Evolutionary conservation across 2,797 vertebrate species (phyloP), one percentile per base, ranked within the genome.

Genomic region (Thaleichthys pacificus): DNA sequence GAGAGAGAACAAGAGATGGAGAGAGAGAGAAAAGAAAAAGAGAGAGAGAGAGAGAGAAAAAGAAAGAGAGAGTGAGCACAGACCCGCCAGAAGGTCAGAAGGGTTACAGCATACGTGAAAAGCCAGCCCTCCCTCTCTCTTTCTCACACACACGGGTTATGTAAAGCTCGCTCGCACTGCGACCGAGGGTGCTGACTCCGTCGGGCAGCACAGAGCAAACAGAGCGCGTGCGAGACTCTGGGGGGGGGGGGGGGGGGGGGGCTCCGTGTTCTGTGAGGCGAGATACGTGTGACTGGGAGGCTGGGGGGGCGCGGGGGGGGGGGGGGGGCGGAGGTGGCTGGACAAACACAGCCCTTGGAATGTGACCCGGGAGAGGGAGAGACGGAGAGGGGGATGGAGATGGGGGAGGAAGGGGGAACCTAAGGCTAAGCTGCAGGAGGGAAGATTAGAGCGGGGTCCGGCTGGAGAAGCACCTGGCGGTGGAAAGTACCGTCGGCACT

Each of bases 281-380:
- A 84, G 74, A 84, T 80, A 79, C 74, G 74, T 77, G 77, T 77
- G 80, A 70, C 49, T 51, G 49, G 54, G 69, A 70, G 51, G 51
- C 79, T 8, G 3, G 42, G 71, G 35, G 77, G 35, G 11, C 0
- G n/a, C n/a, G n/a, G n/a, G n/a, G 38, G 38, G 9, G 38, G 1
- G 49, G 54, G 69, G 69, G 47, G 54, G 77, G 7, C 1, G 49
- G 72, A 28, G 77, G 77, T 61, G 69, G 42, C 22, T 28, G 24
- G 66, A 72, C 51, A 84, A 83, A 83, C 9, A 74, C 14, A 83
- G 69, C 71, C 66, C 64, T 79, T 83, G 80, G 85, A 87, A 80
- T 62, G 69, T 47, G 42, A 8, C 42, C 42, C 42, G 2, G 42
- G 42, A 42, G 38, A 82, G 74, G 74, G 67, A 73, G 84, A 21